Evolutionary conservation across 2,113 vertebrate genomes (phyloP).

Genomic region (Ophiodon elongatus): DNA sequence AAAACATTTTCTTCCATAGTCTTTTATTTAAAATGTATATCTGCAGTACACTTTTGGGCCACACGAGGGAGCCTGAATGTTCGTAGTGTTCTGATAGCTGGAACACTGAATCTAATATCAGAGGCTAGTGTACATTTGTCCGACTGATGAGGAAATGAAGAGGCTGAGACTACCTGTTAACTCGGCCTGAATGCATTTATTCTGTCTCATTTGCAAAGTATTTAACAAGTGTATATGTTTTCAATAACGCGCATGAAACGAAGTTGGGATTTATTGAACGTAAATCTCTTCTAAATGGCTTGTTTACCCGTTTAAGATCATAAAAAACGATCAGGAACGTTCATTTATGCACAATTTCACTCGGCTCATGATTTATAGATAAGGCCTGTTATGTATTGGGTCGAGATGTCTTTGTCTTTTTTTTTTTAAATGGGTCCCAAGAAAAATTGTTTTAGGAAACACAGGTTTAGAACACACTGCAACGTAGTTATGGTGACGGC

Average conservation of each 20-base stretch:
- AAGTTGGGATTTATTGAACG: background rate
- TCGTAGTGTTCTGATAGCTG: background rate
- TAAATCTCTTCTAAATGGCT: background rate
- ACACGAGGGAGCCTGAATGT: background rate
- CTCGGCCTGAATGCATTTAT: background rate
- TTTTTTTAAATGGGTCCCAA: background rate
- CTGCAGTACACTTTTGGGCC: background rate
- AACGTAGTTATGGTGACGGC: background rate
- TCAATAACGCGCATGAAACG: background rate
- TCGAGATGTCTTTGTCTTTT: background rate
- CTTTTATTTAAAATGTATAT: background rate
- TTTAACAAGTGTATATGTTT: background rate
- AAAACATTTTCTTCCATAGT: background rate
- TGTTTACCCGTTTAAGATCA: background rate
- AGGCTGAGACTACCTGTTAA: too few relatives aligned
- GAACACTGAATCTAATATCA: background rate
- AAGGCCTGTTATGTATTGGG: background rate
- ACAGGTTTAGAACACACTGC: background rate
- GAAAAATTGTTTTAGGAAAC: background rate
- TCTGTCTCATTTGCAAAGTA: background rate
- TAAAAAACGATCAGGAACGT: background rate
- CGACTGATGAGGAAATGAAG: too few relatives aligned
- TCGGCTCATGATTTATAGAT: background rate
- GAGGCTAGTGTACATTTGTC: background rate
- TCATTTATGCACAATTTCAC: background rate